These are phyloP conservation scores for Toxostoma redivivum DNA, from an alignment of 2,113 vertebrate genomes.

Conservation along the genomic window DNA sequence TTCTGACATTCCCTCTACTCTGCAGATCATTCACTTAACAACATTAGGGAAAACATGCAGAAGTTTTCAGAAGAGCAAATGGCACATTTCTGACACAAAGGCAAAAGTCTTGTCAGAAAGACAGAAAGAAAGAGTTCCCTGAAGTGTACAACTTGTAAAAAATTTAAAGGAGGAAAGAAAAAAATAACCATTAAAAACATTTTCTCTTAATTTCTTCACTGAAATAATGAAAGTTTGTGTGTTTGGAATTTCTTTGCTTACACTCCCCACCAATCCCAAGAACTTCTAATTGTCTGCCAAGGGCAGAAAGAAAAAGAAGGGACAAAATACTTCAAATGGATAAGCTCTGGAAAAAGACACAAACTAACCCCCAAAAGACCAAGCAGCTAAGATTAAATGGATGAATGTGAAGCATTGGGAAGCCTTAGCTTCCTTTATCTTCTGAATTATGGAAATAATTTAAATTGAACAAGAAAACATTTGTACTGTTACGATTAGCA, in stretches of 20 bases:
- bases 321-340: background rate
- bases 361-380: background rate
- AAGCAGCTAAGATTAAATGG: background rate
- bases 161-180: background rate
- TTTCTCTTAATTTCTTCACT: background rate
- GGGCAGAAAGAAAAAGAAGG: background rate
- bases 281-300: background rate
- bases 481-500: background rate
- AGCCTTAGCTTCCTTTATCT: background rate
- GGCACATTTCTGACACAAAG: background rate
- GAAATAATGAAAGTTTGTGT: background rate
- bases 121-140: background rate
- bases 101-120: background rate
- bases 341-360: background rate
- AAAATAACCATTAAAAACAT: background rate
- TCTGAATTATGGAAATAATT: background rate
- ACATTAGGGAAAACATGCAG: background rate
- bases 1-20: background rate
- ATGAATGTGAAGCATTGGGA: background rate
- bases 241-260: background rate
- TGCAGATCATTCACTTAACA: background rate
- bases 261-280: rapidly evolving
- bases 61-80: background rate
- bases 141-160: background rate
- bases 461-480: background rate